Percentiles rank a stretch among this genome's conserved stretches.
phyloP scores from a whole-genome alignment of 2,888 invertebrate species.

The Hemistola chrysoprasaria region DNA sequence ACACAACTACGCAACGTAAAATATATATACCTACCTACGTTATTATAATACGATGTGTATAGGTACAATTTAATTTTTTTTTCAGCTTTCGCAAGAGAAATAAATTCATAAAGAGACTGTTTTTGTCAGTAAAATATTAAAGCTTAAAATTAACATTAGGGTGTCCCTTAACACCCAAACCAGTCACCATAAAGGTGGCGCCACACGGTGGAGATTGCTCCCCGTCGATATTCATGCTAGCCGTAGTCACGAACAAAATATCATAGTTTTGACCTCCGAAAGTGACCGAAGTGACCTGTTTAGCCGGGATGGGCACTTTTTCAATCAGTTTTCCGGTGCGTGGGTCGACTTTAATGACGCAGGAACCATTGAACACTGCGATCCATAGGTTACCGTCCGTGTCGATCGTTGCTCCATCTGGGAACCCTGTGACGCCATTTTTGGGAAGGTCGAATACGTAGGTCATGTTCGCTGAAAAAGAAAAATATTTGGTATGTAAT shows the following conservation, averaged over 20 bases:
- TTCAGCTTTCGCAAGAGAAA: no score
- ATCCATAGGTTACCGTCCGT: conserved; percentile 89
- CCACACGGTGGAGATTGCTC: conserved; percentile 79
- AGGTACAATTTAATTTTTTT: no score
- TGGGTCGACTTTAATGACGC: conserved; percentile 81
- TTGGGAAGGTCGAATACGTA: conserved; percentile 82
- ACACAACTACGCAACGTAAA: no score
- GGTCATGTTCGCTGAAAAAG: conserved; percentile 79
- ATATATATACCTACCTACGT: no score
- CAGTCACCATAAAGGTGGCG: conserved; percentile 83
- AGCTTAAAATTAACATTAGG: conserved; percentile 54
- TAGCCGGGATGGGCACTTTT: conserved; percentile 80
- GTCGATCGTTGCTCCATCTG: conserved; percentile 90
- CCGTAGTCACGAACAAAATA: conserved; percentile 85
- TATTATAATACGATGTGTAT: no score
- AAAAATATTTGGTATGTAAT: background rate
- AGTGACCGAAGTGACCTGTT: conserved; percentile 86
- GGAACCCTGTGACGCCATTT: conserved; percentile 63
- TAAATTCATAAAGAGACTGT: no score
- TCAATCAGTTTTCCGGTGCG: conserved; percentile 77
- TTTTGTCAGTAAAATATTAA: conserved; percentile 17
- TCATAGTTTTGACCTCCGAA: conserved; percentile 88
- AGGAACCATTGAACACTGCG: conserved; percentile 85
- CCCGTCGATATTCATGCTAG: conserved; percentile 58
- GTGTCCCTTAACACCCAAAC: conserved; percentile 81